Base-by-base conservation (phyloP, 2,888 invertebrate genomes). In the Synanthedon tipuliformis region DNA sequence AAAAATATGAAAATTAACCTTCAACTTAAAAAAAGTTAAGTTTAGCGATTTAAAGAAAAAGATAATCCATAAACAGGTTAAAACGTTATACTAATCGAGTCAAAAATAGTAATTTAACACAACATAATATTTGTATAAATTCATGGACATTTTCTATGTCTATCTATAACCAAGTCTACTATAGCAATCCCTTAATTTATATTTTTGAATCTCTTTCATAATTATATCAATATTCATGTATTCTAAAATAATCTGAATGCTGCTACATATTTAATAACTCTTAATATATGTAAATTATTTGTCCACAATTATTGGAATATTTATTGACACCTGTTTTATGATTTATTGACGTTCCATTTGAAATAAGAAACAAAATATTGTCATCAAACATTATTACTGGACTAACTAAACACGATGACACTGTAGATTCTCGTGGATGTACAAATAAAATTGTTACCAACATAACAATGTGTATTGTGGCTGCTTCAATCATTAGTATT, bases 401-500 rank as follows among this genome's bases (percentile, higher is more conserved):
- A 60, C 86, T 78, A 86, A 86, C 86, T 86, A 86, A 86, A 85
- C 78, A 70, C 73, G 81, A 85, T 86, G 86, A 86, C 86, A 77
- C 64, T 76, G 85, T 83, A 71, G 65, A 78, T 75, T 82, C 69
- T 68, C 59, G 61, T 59, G 57, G 54, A 57, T 55, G 52, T 54
- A 63, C 61, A 64, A 65, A 73, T 72, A 73, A 71, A 71, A 51
- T 40, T 13, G 34, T 48, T 72, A 68, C 68, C 67, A 66, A 69
- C 68, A 75, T 74, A 81, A 86, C 86, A 86, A 85, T 86, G 69
- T 75, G 74, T 73, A 84, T 85, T 84, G 84, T 86, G 75, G 72
- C 72, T 69, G 77, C 80, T 77, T 78, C 80, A 83, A 83, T 86
- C 86, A 86, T 87, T 87, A 87, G 81, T 81, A 78, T 77, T 78